These are phyloP conservation scores for Fringilla coelebs DNA, from an alignment of 2,797 vertebrate genomes.

Conservation along the genomic window DNA sequence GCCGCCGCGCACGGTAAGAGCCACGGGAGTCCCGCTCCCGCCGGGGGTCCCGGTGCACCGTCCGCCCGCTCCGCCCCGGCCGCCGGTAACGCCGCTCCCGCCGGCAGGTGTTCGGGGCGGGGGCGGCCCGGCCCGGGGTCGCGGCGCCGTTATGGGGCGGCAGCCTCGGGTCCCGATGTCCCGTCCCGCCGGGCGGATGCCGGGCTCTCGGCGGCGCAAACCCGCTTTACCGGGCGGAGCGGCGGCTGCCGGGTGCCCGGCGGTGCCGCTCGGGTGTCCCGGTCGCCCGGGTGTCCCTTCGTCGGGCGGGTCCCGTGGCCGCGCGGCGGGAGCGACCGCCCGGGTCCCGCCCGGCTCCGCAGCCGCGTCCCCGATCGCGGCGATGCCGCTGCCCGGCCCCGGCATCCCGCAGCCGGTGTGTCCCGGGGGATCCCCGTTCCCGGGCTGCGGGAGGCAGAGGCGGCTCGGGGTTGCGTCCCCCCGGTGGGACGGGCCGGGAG, in stretches of 20 bases:
- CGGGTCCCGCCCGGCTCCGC: background rate
- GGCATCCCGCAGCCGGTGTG: background rate
- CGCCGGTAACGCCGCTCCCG: background rate
- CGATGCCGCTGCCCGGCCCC: background rate
- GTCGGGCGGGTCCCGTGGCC: background rate
- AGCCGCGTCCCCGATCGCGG: background rate
- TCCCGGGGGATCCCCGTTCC: background rate
- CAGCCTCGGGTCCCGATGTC: background rate
- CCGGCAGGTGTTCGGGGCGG: background rate
- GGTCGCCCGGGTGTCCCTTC: background rate
- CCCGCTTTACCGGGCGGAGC: background rate
- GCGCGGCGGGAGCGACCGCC: background rate
- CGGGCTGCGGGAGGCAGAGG: background rate
- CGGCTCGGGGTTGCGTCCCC: background rate
- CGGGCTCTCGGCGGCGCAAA: background rate
- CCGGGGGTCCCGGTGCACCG: background rate
- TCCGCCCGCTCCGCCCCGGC: background rate
- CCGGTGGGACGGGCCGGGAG: background rate
- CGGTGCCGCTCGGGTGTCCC: background rate
- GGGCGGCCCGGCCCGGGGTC: background rate
- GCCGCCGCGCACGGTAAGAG: conserved; percentile 14
- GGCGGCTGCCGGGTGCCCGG: background rate
- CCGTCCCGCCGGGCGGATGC: background rate
- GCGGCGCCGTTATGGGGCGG: background rate
- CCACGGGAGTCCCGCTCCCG: background rate